Percentiles rank a stretch among this genome's conserved stretches.
These are phyloP conservation scores for Anoncus sp. DNA, from an alignment of 2,888 invertebrate genomes.

Conservation along the genomic window DNA sequence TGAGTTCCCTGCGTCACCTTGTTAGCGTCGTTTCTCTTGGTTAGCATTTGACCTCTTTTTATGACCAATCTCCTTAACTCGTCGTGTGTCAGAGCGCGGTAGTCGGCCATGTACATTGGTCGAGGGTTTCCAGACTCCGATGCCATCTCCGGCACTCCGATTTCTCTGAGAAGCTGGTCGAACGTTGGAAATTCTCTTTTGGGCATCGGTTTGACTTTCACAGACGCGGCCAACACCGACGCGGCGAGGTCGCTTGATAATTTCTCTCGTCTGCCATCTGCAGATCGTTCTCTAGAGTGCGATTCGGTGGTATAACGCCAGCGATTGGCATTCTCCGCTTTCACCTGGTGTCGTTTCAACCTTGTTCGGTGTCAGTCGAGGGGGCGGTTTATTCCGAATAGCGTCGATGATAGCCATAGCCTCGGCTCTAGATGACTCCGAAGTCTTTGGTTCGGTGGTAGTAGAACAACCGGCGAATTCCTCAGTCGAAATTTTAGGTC, in stretches of 20 bases:
- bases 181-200: slow-evolving; percentile 13
- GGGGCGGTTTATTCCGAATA: too few relatives aligned
- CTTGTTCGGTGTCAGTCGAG: too few relatives aligned
- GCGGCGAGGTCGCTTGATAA: slow-evolving; percentile 19
- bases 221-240: slow-evolving; percentile 45
- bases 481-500: too few relatives aligned
- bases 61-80: slow-evolving; percentile 9
- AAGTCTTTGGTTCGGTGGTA: too few relatives aligned
- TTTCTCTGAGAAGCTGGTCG: slow-evolving; percentile 24
- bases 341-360: not conserved
- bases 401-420: too few relatives aligned
- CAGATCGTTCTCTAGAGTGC: not conserved
- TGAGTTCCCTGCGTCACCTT: slow-evolving; percentile 39
- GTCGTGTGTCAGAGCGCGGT: slow-evolving; percentile 11
- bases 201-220: slow-evolving; percentile 28
- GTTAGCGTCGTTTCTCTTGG: not conserved
- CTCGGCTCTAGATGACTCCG: too few relatives aligned
- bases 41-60: slow-evolving; percentile 16
- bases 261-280: not conserved
- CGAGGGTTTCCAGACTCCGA: not conserved
- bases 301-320: not conserved
- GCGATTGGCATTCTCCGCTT: slow-evolving; percentile 19
- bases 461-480: too few relatives aligned
- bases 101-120: slow-evolving; percentile 16
- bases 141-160: slow-evolving; percentile 8